Evolutionary conservation across 1,140 invertebrate species (phyloP), one percentile per base, ranked within the genome.

Genomic region (Heliconius himera): DNA sequence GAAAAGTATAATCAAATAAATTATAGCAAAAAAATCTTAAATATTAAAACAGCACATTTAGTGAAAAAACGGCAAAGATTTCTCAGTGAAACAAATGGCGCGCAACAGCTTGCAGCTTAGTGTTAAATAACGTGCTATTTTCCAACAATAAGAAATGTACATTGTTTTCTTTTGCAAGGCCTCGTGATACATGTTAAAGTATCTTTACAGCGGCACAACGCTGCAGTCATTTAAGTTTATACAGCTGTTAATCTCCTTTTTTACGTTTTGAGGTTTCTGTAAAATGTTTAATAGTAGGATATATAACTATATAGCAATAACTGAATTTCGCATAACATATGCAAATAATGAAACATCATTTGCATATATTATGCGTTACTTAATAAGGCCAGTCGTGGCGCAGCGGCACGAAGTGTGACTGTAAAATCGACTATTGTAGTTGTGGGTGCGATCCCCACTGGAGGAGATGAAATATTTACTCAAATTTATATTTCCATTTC

Each of bases 51-150:
- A 77, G 29, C 13, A n/a, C 70, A 41, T 72, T 72, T 72, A 72
- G 74, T 70, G 51, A 76, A 80, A 49, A 80, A 80, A 80, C 74
- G 51, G 22, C 66, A 71, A 80, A 75, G 74, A 80, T 76, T 80
- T 76, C 70, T 76, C 74, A 76, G 60, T 54, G 74, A 76, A 79
- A 80, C 78, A 80, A 74, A 80, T 56, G 78, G 73, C 74, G 66
- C 22, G 78, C 74, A 80, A 80, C 78, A 80, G 74, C 78, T 80
- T 80, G 78, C 74, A 80, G 78, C 78, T 80, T 76, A 80, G 74
- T 80, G 78, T 80, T 75, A 75, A 70, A 80, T 76, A 80, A 80
- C 78, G 76, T 77, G 78, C 74, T 80, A 75, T 80, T 80, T 80
- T 73, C 73, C 74, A 80, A 76, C 74, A 80, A 76, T 76, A 80